Base-by-base conservation (phyloP, 2,888 invertebrate genomes). In the Ophraella communa region DNA sequence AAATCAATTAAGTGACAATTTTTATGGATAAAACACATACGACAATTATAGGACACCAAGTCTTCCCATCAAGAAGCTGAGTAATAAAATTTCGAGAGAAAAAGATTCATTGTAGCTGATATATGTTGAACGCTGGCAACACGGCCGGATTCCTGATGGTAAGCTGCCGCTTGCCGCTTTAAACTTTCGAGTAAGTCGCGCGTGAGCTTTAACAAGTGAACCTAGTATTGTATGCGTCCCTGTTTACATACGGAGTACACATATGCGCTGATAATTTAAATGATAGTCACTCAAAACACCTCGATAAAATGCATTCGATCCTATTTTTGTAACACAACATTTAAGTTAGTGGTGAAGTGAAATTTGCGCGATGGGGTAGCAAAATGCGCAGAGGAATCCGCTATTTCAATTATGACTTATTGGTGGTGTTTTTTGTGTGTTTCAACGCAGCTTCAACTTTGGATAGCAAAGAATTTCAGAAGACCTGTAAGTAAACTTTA, bases 381-480 rank as follows among this genome's bases (percentile, higher is more conserved):
- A 70, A 72, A 60, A 72, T 71, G 72, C 71, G 65, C 64, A 53
- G 56, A n/a, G 60, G 44, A 39, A 62, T 59, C 44, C 56, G 45
- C 49, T 35, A 54, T 30, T 30, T 39, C 3, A 56, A 62, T 27
- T 44, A 24, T 47, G 52, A 65, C 55, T 62, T 56, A 53, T 57
- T 68, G 56, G 45, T 64, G 59, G 27, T 59, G 55, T 47, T 66
- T 58, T 60, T 72, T 63, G 24, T 70, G 55, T 58, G 64, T 52
- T 60, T 71, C 42, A 62, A 54, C 27, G 54, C 58, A 20, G 72
- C 69, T 52, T 20, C 52, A 49, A 62, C 70, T 49, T 66, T 76
- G 74, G 73, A 77, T 73, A 73, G 71, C 27, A 73, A 74, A 64
- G 78, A 77, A 65, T 77, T 78, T 66, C 77, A 77, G 60, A 78